Conservation (phyloP, 2,797 vertebrate species). For the Phalloptychus januarius region DNA sequence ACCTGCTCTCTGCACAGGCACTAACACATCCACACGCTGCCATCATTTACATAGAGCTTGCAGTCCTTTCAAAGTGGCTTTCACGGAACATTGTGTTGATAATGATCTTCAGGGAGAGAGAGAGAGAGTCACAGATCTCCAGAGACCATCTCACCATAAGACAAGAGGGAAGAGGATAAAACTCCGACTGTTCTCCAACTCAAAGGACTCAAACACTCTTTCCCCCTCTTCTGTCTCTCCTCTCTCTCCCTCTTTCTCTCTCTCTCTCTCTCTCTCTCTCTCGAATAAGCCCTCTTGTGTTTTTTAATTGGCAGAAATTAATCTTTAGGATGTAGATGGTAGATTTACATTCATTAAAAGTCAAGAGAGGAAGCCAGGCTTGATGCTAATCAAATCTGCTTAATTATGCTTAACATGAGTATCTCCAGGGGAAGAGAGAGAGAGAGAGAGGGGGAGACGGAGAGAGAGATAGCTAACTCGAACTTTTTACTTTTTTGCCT, state of each 20-base stretch:
- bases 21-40: constrained; percentile 39
- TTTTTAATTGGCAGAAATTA: constrained; percentile 99
- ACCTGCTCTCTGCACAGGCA: constrained; percentile 61
- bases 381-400: constrained; percentile 99
- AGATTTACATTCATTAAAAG: constrained; percentile 99
- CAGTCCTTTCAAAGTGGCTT: constrained; percentile 82
- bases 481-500: constrained; percentile 82
- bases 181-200: constrained; percentile 78
- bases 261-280: constrained; percentile 71
- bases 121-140: constrained; percentile 77
- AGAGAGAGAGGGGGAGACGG: constrained; percentile 57
- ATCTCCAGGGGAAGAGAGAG: constrained; percentile 91
- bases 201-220: constrained; percentile 77
- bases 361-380: constrained; percentile 99
- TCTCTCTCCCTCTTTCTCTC: constrained; percentile 47
- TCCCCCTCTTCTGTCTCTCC: constrained; percentile 68
- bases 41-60: constrained; percentile 79
- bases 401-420: constrained; percentile 99
- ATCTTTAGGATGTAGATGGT: constrained; percentile 99
- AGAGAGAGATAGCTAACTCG: constrained; percentile 76
- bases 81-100: constrained; percentile 83
- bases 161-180: constrained; percentile 80
- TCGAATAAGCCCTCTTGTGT: constrained; percentile 92
- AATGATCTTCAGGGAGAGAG: constrained; percentile 78
- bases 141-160: constrained; percentile 81